These are phyloP conservation scores for Pogonocherus hispidulus DNA, from an alignment of 2,888 invertebrate species.

Conservation along the genomic window DNA sequence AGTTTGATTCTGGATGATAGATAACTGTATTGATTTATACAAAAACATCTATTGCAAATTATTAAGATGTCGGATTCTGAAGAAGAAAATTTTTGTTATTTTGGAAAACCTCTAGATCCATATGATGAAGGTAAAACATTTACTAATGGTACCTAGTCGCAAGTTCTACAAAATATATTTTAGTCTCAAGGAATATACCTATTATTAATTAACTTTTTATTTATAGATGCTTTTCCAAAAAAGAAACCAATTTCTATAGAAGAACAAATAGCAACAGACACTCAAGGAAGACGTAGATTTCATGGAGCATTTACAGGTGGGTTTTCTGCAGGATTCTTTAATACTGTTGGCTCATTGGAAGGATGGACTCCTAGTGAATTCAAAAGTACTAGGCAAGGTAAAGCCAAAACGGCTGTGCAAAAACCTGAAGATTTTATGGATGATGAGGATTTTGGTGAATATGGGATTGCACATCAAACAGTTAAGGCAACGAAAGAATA, in stretches of 20 bases:
- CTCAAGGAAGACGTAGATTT: constrained; percentile 90
- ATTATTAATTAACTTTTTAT: constrained; percentile 5
- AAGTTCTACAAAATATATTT: not conserved
- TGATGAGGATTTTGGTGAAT: constrained; percentile 94
- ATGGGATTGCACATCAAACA: constrained; percentile 93
- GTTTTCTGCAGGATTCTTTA: constrained; percentile 98
- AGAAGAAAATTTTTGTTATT: constrained; percentile 77
- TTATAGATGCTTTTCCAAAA: constrained; percentile 81
- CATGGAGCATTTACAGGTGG: constrained; percentile 99
- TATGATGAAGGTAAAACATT: constrained; percentile 82
- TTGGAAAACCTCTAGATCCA: constrained; percentile 86
- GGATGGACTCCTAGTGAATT: constrained; percentile 95
- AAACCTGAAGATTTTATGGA: constrained; percentile 98
- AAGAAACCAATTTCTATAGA: constrained; percentile 85
- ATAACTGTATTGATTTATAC: not conserved
- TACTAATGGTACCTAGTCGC: not conserved
- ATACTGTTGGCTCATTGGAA: constrained; percentile 95
- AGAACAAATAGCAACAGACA: constrained; percentile 93
- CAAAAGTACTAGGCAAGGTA: constrained; percentile 87
- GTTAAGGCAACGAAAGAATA: constrained; percentile 87
- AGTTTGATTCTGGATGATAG: no score
- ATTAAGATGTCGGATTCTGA: constrained; percentile 68
- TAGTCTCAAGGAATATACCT: not conserved
- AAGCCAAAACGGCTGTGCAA: constrained; percentile 73
- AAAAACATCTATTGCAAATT: not conserved